Conservation (phyloP, 2,797 vertebrate species). For the Mastacembelus armatus region DNA sequence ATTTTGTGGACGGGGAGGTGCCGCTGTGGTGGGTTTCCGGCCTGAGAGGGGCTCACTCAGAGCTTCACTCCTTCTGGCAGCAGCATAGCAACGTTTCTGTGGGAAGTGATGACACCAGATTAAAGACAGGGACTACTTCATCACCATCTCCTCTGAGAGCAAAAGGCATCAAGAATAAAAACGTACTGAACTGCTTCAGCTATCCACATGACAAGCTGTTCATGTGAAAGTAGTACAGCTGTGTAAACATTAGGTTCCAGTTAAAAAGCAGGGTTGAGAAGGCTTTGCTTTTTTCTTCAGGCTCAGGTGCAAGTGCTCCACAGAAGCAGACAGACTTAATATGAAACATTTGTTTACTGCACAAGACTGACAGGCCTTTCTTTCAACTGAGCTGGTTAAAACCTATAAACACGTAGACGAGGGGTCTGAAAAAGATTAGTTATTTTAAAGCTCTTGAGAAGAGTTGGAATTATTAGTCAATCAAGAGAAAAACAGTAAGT, state of each 20-base stretch:
- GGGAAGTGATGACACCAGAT: slow-evolving; percentile 7
- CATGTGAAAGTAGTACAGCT: neutral
- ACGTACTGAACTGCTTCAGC: neutral
- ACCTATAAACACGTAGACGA: no score
- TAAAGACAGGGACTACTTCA: neutral
- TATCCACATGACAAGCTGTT: neutral
- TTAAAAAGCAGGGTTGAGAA: neutral
- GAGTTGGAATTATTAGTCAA: no score
- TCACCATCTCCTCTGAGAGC: neutral
- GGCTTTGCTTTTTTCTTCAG: neutral
- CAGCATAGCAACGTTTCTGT: slow-evolving; percentile 81
- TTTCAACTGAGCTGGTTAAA: neutral
- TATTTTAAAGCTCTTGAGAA: no score
- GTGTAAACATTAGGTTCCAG: neutral
- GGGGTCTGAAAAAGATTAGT: no score
- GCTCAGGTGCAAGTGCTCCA: neutral
- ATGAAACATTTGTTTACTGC: neutral
- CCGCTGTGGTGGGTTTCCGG: slow-evolving; percentile 27
- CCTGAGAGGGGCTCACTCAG: slow-evolving; percentile 65
- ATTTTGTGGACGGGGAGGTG: slow-evolving; percentile 64
- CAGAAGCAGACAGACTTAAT: neutral
- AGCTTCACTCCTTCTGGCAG: slow-evolving; percentile 63
- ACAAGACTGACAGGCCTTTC: neutral
- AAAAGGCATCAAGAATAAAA: neutral
- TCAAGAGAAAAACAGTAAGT: no score